Percentiles rank a stretch among this genome's conserved stretches.
These are phyloP conservation scores for Ridgeia piscesae DNA, from an alignment of 1,140 invertebrate species.

Conservation along the genomic window DNA sequence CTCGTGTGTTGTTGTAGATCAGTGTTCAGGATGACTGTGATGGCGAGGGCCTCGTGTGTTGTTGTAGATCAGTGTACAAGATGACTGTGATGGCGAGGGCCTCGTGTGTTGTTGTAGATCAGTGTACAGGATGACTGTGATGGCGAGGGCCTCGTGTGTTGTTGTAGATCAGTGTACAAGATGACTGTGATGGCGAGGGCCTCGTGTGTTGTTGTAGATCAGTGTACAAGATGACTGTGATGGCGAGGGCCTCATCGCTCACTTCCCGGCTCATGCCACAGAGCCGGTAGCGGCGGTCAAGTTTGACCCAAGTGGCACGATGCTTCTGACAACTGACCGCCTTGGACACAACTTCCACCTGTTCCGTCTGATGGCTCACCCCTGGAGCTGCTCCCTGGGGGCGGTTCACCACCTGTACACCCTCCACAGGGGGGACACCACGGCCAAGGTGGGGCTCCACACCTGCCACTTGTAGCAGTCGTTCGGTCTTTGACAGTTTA, in stretches of 20 bases:
- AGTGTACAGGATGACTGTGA: neutral
- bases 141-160: constrained; percentile 57
- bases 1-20: constrained; percentile 37
- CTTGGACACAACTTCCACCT: constrained; percentile 95
- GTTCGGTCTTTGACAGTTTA: no score
- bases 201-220: constrained; percentile 39
- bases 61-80: neutral
- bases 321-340: constrained; percentile 89
- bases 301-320: constrained; percentile 88
- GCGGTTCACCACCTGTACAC: constrained; percentile 96
- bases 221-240: constrained; percentile 51
- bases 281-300: constrained; percentile 86
- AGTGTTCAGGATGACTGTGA: constrained; percentile 34
- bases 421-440: constrained; percentile 77
- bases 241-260: constrained; percentile 71
- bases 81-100: neutral
- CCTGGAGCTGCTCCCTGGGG: constrained; percentile 79
- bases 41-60: neutral
- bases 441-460: constrained; percentile 58
- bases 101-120: neutral
- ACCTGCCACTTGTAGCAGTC: no score
- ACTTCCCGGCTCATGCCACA: constrained; percentile 87
- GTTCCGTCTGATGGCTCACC: constrained; percentile 91
- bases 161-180: constrained; percentile 47
- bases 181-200: constrained; percentile 12